Base-by-base conservation (phyloP, 92 coral and sea anemone genomes). In the Palythoa heliodiscus region DNA sequence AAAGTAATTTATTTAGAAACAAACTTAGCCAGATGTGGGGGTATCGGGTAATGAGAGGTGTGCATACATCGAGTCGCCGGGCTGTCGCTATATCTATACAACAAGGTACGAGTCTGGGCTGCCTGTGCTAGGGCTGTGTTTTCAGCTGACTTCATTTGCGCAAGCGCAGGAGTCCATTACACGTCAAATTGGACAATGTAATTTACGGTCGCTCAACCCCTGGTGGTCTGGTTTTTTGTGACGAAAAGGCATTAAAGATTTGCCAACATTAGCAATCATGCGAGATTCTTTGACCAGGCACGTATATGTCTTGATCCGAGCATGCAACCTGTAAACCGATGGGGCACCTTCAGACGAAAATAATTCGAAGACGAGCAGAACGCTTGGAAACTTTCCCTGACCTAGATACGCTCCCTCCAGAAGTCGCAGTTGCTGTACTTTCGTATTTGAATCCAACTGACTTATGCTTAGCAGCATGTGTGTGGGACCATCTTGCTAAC, bases 381-480 rank as follows among this genome's bases (percentile, higher is more conserved):
- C 86, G 79, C 50, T 89, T 82, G 76, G 92, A 94, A 67, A 82
- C 94, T 19, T 97, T 97, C 86, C 94, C 99, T 82, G 98, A 97
- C 86, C 93, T 97, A 43, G 95, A 94, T 63, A 76, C 83, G 16
- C 89, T 97, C 17, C 99, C 99, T 22, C 99, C 99, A 29, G 99
- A 97, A 80, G 64, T 97, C 38, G 99, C 99, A 75, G 97, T 94
- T 2, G 87, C 89, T 48, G 99, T 97, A 67, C 71, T 97, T 60
- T 97, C 99, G 48, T 91, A 97, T 72, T 83, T 97, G 86, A 97
- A 97, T 81, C 94, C 99, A 38, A 97, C 99, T 23, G 99, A 97
- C 82, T 98, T 97, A 7, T 97, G 99, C 60, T 93, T 97, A 5
- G 99, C 99, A 13, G 96, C 98, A 13, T 97, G 99, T 58, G 99